Evolutionary conservation across 1,140 invertebrate species (phyloP), one percentile per base, ranked within the genome.

Genomic region (Meteorus sp.): DNA sequence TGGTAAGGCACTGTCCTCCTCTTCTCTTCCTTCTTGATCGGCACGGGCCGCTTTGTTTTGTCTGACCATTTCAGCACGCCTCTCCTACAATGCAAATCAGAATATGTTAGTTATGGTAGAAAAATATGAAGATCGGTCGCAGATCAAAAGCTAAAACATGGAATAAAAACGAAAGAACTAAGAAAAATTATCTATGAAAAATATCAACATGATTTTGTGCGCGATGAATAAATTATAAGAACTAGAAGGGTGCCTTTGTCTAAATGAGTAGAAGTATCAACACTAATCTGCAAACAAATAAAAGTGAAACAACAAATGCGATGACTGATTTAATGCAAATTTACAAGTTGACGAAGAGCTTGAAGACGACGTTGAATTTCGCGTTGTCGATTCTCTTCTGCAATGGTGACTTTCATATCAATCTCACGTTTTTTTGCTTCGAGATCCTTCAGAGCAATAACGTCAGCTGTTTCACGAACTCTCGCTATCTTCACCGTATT

Each of bases 361-460:
- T 91, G 89, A 69, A 91, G 79, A 82, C 89, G 90, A 77, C 87
- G 88, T 79, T 91, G 86, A 53, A 92, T 85, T 74, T 90, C 88
- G 72, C 88, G 88, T 73, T 89, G 87, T 47, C 90, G 83, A 71
- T 93, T 92, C 68, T 84, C 83, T 75, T 91, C 88, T 56, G 90
- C 89, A 60, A 84, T 81, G 58, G 83, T 85, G 58, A 91, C 82
- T 62, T 65, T 73, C 65, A 66, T 65, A 62, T 71, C 66, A 47
- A 65, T 67, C 61, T 72, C 68, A 60, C 64, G 66, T 64, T 72
- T 72, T 81, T 89, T 91, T 68, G 82, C 85, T 76, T 89, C 86
- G 66, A 91, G 83, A 72, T 89, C 85, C 65, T 85, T 83, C 71
- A 85, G 86, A 66, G 82, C 84, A 57, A 81, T 82, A 66, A 85